phyloP scores from a whole-genome alignment of 2,888 invertebrate genomes.

The Aricia artaxerxes region DNA sequence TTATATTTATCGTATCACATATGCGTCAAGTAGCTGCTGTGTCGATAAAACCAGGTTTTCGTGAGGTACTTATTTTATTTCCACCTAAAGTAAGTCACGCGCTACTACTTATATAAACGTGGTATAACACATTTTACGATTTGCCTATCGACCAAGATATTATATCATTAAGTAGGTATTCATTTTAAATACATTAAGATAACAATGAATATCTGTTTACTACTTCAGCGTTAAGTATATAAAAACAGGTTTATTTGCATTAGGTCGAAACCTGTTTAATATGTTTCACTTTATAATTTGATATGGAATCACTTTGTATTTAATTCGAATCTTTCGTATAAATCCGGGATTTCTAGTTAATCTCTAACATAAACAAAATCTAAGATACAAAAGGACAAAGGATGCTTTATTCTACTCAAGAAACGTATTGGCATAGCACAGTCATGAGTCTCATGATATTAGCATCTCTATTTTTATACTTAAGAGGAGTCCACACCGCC shows the following conservation, averaged over 20 bases:
- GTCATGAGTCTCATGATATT: too few species aligned
- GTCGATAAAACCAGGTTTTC: neutral
- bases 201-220: neutral
- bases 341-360: too few species aligned
- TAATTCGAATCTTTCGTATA: too few species aligned
- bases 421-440: too few species aligned
- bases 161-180: neutral
- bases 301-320: too few species aligned
- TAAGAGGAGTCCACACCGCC: too few species aligned
- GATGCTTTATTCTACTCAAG: too few species aligned
- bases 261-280: neutral
- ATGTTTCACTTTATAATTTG: neutral
- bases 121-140: neutral
- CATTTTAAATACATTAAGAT: conserved; percentile 11
- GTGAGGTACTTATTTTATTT: neutral
- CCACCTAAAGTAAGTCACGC: neutral
- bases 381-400: too few species aligned
- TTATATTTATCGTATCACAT: neutral
- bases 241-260: conserved; percentile 4
- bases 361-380: too few species aligned
- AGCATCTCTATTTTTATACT: too few species aligned
- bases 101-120: neutral
- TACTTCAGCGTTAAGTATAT: neutral
- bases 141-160: neutral
- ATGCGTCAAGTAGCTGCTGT: neutral